Conservation (phyloP, 1,140 invertebrate genomes). For the Drosophila elegans region DNA sequence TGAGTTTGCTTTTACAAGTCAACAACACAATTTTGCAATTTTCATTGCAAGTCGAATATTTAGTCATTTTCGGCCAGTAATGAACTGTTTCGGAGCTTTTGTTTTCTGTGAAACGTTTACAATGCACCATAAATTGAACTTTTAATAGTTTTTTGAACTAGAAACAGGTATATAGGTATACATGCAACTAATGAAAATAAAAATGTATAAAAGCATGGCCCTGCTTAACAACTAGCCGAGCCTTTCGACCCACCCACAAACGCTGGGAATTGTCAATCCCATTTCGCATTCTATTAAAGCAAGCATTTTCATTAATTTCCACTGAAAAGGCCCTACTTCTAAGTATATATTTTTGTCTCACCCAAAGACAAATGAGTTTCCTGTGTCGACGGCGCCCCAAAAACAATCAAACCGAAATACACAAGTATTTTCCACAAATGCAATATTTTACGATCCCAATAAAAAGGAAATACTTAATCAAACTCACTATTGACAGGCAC, state of each 20-base stretch:
- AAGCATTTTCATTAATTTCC: slow-evolving; percentile 14
- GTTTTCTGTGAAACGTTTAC: slow-evolving; percentile 27
- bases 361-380: slow-evolving; percentile 62
- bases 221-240: slow-evolving; percentile 6
- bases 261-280: not conserved
- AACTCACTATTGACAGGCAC: slow-evolving; percentile 11
- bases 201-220: slow-evolving; percentile 7
- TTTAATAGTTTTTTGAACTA: slow-evolving; percentile 23
- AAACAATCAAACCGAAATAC: slow-evolving; percentile 20
- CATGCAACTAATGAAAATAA: slow-evolving; percentile 5
- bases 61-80: slow-evolving; percentile 20
- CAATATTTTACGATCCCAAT: slow-evolving; percentile 21
- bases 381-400: slow-evolving; percentile 48
- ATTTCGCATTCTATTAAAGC: slow-evolving; percentile 20
- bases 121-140: slow-evolving; percentile 38
- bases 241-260: not conserved
- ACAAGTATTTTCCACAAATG: slow-evolving; percentile 20
- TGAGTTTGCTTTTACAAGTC: slow-evolving; percentile 28
- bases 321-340: slow-evolving; percentile 4
- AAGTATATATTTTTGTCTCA: slow-evolving; percentile 14
- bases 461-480: slow-evolving; percentile 32
- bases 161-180: slow-evolving; percentile 4
- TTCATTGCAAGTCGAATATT: slow-evolving; percentile 17
- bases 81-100: slow-evolving; percentile 27
- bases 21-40: slow-evolving; percentile 9